These are phyloP conservation scores for Neoitamus cyanurus DNA, from an alignment of 2,888 invertebrate genomes.

Conservation along the genomic window DNA sequence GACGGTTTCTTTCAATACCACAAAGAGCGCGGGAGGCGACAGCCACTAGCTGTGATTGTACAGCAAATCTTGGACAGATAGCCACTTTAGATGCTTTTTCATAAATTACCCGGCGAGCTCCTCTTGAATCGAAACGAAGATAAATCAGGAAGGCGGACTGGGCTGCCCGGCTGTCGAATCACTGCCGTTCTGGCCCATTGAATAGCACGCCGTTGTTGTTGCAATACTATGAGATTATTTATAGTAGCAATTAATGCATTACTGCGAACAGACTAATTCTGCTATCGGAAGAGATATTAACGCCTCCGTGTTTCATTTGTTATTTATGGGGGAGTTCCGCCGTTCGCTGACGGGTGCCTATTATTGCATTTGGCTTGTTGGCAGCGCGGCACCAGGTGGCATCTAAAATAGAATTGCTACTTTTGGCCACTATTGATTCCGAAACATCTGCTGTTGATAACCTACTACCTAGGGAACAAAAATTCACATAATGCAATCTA, in stretches of 20 bases:
- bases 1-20: neutral
- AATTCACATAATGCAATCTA: neutral
- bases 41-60: neutral
- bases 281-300: neutral
- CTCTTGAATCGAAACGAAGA: neutral
- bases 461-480: neutral
- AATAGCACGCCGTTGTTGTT: neutral
- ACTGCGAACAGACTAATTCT: neutral
- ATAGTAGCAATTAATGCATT: slow-evolving; percentile 6
- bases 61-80: neutral
- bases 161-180: neutral
- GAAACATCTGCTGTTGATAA: neutral
- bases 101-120: neutral
- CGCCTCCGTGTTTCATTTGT: neutral
- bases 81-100: neutral
- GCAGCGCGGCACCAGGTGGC: neutral
- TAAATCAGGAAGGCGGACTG: neutral
- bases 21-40: neutral
- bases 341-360: neutral
- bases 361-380: neutral
- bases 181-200: neutral
- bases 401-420: neutral
- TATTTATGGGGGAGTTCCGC: neutral
- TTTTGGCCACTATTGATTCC: neutral
- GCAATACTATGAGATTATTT: neutral